Base-by-base conservation (phyloP, 2,113 vertebrate genomes). In the Toxotes jaculatrix region DNA sequence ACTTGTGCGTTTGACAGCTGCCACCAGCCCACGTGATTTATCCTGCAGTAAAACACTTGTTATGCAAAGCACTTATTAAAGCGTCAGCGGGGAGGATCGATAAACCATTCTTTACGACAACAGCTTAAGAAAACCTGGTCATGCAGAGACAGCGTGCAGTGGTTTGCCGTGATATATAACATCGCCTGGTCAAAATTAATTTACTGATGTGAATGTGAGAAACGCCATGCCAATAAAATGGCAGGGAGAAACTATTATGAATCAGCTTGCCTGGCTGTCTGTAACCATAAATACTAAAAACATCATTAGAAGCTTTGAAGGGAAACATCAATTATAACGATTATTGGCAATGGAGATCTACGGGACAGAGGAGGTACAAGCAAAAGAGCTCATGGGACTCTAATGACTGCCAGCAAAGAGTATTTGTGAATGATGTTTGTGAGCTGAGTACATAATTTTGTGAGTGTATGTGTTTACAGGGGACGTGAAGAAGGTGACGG, bases 71-170 rank as follows among this genome's bases (percentile, higher is more conserved):
- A 83, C 80, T 94, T 92, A 94, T 94, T 92, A 92, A 93, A 90
- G 89, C 83, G 80, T 88, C 89, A 85, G 91, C 72, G 57, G 75
- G 67, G 71, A 87, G 77, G 85, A 94, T 95, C 93, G 80, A 95
- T 95, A 95, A 94, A 92, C 80, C 91, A 93, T 94, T 92, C 90
- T 92, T 94, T 93, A 93, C 78, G 79, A 86, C 89, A 90, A 91
- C 88, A 82, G 90, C 89, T 93, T 92, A 94, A 91, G 87, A 92
- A 93, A 92, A 91, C 82, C 85, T 60, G 85, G 80, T 90, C 85
- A 62, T 32, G 36, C 74, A 66, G 83, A 84, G 80, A 91, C 81
- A 66, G 80, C 38, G 65, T 42, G 87, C 75, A 23, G 78, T 23
- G 83, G 79, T 89, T 89, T 74, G 40, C 74, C 7, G 57, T 91